A percentile compares a stretch with the other conserved stretches of the same genome.
Conservation (phyloP, 2,888 invertebrate genomes). For the Phaonia tiefii region DNA sequence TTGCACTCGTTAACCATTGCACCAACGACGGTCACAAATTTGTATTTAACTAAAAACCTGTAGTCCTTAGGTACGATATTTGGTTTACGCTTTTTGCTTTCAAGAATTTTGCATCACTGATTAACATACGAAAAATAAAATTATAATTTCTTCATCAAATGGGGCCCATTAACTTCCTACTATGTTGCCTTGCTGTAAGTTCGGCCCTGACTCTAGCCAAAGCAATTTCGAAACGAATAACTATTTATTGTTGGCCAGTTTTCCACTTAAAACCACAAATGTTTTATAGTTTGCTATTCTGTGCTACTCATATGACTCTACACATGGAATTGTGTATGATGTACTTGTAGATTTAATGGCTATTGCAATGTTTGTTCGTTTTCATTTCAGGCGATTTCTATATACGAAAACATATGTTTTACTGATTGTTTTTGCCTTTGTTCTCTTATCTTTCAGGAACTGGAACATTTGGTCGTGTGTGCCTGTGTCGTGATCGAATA, state of each 20-base stretch:
- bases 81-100: too few species aligned
- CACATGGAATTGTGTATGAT: background rate
- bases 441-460: conserved; percentile 85
- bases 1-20: too few species aligned
- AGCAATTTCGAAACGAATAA: background rate
- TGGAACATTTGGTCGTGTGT: conserved; percentile 97
- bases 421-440: conserved; percentile 57
- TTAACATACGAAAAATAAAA: too few species aligned
- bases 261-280: background rate
- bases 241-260: background rate
- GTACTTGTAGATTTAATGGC: conserved; percentile 31
- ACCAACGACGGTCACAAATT: too few species aligned
- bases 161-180: too few species aligned
- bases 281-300: conserved; percentile 3
- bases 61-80: too few species aligned
- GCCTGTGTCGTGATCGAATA: conserved; percentile 91
- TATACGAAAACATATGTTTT: conserved; percentile 24
- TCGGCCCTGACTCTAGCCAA: background rate
- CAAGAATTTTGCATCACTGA: too few species aligned
- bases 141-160: too few species aligned
- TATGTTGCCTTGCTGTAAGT: background rate
- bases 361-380: conserved; percentile 16
- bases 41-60: too few species aligned
- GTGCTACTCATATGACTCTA: background rate
- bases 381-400: conserved; percentile 25